Conservation (phyloP, 2,797 vertebrate species). For the Microchirus variegatus region DNA sequence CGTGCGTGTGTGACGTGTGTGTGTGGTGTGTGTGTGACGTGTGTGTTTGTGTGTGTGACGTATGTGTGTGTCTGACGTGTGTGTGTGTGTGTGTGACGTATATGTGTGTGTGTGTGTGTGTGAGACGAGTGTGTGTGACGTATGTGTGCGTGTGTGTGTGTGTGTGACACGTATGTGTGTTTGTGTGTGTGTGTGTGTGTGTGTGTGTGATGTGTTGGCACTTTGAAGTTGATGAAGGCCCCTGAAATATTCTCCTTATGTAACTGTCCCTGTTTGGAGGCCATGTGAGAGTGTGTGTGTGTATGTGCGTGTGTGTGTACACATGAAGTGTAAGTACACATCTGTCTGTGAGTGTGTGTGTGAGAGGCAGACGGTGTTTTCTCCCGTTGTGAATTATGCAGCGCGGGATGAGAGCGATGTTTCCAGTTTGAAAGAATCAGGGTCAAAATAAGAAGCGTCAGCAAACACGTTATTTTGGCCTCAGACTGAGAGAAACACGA, state of each 20-base stretch:
- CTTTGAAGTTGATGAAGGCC: conserved; percentile 73
- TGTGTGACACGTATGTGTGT: too few relatives aligned
- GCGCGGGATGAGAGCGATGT: conserved; percentile 42
- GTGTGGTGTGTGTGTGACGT: conserved; percentile 48
- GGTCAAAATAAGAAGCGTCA: conserved; percentile 36
- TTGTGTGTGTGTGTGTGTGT: conserved; percentile 4
- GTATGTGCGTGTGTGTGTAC: conserved; percentile 8
- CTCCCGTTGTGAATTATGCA: conserved; percentile 71
- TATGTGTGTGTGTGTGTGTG: conserved; percentile 27
- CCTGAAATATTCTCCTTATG: conserved; percentile 81
- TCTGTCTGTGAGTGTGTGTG: conserved; percentile 40
- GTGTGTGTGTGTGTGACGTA: conserved; percentile 21
- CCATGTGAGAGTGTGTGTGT: conserved; percentile 19
- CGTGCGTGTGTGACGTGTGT: conserved; percentile 48
- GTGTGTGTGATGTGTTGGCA: conserved; percentile 53
- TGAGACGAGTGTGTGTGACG: too few relatives aligned
- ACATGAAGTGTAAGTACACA: conserved; percentile 8
- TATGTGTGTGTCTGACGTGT: too few relatives aligned
- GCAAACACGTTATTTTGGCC: conserved; percentile 7
- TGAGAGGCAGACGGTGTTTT: conserved; percentile 37
- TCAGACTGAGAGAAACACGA: too few relatives aligned
- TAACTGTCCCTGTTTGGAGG: conserved; percentile 76
- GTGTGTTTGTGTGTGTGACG: conserved; percentile 28
- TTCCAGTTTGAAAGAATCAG: conserved; percentile 69
- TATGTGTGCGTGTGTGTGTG: conserved; percentile 35